These are phyloP conservation scores for Microtus oregoni DNA, from an alignment of 2,113 vertebrate genomes.

Conservation along the genomic window DNA sequence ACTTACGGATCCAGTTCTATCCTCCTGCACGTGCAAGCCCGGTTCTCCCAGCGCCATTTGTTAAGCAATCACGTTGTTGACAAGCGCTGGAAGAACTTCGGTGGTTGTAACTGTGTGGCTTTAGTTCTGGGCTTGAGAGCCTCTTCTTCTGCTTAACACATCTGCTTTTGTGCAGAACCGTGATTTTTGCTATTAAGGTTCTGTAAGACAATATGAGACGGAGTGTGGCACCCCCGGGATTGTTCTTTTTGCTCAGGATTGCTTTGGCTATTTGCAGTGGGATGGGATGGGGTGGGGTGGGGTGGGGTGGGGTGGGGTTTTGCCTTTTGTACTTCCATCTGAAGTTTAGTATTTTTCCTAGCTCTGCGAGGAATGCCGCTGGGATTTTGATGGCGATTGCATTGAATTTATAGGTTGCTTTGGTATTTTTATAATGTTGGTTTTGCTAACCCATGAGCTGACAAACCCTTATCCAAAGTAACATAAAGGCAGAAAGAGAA, in stretches of 20 bases:
- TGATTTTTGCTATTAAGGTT: not conserved
- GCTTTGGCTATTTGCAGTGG: not conserved
- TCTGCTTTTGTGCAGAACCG: not conserved
- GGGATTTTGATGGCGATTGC: not conserved
- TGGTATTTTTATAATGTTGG: too few relatives aligned
- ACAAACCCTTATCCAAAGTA: too few relatives aligned
- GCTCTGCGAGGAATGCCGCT: not conserved
- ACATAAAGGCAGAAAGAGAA: too few relatives aligned
- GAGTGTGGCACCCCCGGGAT: too few relatives aligned
- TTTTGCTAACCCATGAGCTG: not conserved
- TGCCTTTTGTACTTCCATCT: not conserved
- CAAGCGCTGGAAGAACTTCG: not conserved
- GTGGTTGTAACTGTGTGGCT: not conserved
- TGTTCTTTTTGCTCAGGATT: not conserved
- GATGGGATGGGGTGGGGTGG: not conserved
- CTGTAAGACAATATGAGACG: not conserved
- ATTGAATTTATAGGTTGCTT: not conserved
- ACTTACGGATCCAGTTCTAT: not conserved
- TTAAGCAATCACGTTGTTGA: not conserved
- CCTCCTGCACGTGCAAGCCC: not conserved
- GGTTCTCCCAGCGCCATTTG: not conserved
- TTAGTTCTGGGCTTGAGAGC: not conserved
- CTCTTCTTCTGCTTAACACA: not conserved
- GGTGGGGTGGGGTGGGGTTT: not conserved
- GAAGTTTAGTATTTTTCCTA: not conserved